Evolutionary conservation across 2,113 vertebrate species (phyloP), one percentile per base, ranked within the genome.

Genomic region (Phocoena phocoena): DNA sequence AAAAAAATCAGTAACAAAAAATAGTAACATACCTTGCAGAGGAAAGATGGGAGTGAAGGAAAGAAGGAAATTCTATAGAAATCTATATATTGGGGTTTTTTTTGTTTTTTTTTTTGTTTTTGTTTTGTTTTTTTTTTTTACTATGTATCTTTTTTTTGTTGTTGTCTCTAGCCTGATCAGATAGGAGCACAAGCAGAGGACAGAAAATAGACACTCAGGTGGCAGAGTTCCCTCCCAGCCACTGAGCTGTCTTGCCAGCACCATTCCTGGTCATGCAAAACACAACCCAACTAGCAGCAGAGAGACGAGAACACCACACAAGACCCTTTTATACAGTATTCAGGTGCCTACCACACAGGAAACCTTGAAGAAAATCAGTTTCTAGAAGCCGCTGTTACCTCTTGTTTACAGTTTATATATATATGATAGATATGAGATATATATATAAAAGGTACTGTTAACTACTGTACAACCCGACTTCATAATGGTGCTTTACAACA

Each of bases 331-430:
- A 98, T 98, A 99, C 98, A 99, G 99, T 99, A 99, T 99, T 98
- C 99, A 99, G 99, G 98, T 99, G 99, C 98, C 98, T 99, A 98
- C 98, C 99, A 99, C 98, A 99, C 98, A 97, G 98, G 98, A 99
- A 99, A 99, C 99, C 99, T 99, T 98, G 98, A 98, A 98, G 97
- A 98, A 98, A 99, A 99, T 98, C 99, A 99, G 99, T 99, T 99
- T 98, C 96, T 98, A 99, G 99, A 99, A 98, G 99, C 98, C 98
- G 98, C 98, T 98, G 98, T 98, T 99, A 99, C 99, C 99, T 99
- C 99, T 99, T 99, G 99, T 99, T 99, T 99, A 99, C 99, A 99
- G 99, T 99, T 99, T 99, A 99, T 99, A 99, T 99, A 99, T 99
- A 98, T 98, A 98, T 98, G 98, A 98, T 98, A 98, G 98, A 98